phyloP scores from a whole-genome alignment of 2,113 vertebrate genomes.

The Phyllostomus discolor region DNA sequence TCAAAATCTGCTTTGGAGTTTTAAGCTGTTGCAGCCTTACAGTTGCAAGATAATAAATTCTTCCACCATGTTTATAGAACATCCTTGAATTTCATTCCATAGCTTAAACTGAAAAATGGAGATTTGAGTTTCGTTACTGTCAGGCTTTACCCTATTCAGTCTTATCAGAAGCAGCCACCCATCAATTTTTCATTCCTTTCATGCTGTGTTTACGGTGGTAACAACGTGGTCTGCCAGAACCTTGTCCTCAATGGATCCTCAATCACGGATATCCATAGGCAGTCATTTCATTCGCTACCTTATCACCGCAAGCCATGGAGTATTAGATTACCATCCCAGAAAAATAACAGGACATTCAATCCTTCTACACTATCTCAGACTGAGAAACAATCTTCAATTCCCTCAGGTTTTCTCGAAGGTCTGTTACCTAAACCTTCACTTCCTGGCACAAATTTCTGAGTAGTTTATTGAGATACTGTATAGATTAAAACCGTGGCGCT shows the following conservation, averaged over 20 bases:
- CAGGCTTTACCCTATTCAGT: neutral
- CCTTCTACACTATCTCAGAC: neutral
- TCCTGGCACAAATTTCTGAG: neutral
- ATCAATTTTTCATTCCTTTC: neutral
- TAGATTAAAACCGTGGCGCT: neutral
- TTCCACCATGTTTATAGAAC: neutral
- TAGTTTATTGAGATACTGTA: neutral
- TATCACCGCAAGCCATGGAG: neutral
- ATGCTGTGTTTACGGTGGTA: neutral
- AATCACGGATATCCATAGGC: neutral
- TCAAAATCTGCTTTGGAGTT: neutral
- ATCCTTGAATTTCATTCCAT: neutral
- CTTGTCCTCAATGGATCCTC: neutral
- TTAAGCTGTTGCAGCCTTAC: neutral
- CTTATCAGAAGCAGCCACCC: neutral
- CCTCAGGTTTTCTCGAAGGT: neutral
- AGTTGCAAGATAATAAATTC: neutral
- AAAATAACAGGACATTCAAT: neutral
- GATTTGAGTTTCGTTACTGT: neutral
- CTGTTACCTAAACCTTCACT: neutral
- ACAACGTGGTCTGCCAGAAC: neutral
- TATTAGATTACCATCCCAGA: neutral
- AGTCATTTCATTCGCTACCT: neutral
- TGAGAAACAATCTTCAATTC: neutral
- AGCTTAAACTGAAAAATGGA: constrained; percentile 11